phyloP scores from a whole-genome alignment of 1,140 invertebrate genomes.

The Chrysopa pallens region DNA sequence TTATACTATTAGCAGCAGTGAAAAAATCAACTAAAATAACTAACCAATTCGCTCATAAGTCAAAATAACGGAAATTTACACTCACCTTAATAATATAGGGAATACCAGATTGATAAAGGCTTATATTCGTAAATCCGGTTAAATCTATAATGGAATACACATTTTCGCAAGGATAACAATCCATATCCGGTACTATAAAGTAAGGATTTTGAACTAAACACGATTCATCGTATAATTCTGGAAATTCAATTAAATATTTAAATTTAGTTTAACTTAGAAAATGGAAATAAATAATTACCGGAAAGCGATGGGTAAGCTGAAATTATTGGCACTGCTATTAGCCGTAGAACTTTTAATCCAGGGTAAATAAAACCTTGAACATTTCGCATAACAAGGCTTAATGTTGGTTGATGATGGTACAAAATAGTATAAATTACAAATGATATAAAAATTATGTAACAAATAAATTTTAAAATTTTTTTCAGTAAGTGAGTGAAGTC shows the following conservation, averaged over 20 bases:
- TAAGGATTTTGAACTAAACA: slow-evolving; percentile 60
- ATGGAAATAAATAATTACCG: slow-evolving; percentile 9
- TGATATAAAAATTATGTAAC: slow-evolving; percentile 8
- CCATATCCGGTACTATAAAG: slow-evolving; percentile 48
- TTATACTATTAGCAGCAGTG: no score
- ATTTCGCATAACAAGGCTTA: slow-evolving; percentile 22
- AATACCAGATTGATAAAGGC: slow-evolving; percentile 14
- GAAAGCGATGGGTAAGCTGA: slow-evolving; percentile 25
- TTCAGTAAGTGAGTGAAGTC: not conserved
- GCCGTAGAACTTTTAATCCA: slow-evolving; percentile 27
- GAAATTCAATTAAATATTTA: slow-evolving; percentile 18
- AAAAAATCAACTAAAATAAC: no score
- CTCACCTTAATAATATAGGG: slow-evolving; percentile 17
- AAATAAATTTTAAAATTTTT: not conserved
- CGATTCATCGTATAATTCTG: slow-evolving; percentile 60
- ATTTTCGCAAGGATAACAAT: slow-evolving; percentile 57
- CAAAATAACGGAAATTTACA: not conserved
- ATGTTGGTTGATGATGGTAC: slow-evolving; percentile 22
- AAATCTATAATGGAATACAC: slow-evolving; percentile 32
- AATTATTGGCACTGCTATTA: slow-evolving; percentile 28
- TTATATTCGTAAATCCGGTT: slow-evolving; percentile 14
- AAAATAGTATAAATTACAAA: slow-evolving; percentile 17
- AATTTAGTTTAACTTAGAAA: not conserved
- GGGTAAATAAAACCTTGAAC: slow-evolving; percentile 30
- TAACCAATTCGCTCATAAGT: no score